Percentiles rank a stretch among this genome's conserved stretches.
Conservation (phyloP, 2,113 vertebrate species). For the Abramis brama region DNA sequence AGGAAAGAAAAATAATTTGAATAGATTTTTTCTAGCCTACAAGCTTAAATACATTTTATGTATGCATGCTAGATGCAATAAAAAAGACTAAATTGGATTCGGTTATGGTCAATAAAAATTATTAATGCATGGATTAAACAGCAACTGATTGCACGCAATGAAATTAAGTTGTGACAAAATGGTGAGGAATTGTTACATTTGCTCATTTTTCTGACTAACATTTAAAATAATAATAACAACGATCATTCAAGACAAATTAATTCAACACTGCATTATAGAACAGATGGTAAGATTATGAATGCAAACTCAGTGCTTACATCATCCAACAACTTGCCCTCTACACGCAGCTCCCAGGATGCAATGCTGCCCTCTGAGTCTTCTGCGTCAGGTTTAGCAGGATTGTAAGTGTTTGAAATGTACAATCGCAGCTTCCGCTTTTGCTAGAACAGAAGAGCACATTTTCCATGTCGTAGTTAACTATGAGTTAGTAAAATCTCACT, state of each 20-base stretch:
- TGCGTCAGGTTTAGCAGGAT: constrained; percentile 90
- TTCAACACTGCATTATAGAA: constrained; percentile 1
- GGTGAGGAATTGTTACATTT: not conserved
- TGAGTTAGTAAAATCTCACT: not conserved
- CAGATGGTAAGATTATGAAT: constrained; percentile 19
- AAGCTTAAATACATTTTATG: not conserved
- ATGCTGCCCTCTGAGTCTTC: constrained; percentile 97
- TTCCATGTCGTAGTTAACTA: not conserved
- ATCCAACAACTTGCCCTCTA: constrained; percentile 94
- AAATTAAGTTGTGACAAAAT: not conserved
- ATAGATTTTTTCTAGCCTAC: not conserved
- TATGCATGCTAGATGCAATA: not conserved
- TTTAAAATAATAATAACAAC: not conserved
- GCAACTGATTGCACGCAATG: not conserved
- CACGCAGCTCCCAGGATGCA: constrained; percentile 96
- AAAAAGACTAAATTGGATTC: not conserved
- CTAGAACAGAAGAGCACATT: constrained; percentile 71
- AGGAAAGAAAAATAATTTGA: not conserved
- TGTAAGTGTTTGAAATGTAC: constrained; percentile 98
- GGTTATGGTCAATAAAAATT: not conserved
- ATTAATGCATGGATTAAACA: not conserved
- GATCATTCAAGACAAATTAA: not conserved
- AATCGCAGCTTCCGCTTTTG: constrained; percentile 97
- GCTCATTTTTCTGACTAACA: not conserved
- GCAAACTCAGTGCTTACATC: constrained; percentile 80